These are phyloP conservation scores for Stenodema calcarata DNA, from an alignment of 2,888 invertebrate genomes.

Conservation along the genomic window DNA sequence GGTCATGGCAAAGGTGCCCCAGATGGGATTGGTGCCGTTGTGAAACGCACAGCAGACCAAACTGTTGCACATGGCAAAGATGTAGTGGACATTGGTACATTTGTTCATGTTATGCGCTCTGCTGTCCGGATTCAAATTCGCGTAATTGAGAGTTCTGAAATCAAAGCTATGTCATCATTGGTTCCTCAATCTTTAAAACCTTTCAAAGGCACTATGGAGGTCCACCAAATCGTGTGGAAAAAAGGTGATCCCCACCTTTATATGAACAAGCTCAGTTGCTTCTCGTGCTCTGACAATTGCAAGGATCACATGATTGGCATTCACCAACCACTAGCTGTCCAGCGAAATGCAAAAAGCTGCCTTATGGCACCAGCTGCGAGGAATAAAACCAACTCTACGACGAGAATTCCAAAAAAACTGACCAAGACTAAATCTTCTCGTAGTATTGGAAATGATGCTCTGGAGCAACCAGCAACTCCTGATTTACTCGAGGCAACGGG, in stretches of 20 bases:
- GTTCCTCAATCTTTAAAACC: neutral
- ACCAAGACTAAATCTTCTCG: neutral
- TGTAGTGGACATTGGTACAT: conserved; percentile 32
- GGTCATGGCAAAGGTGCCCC: conserved; percentile 60
- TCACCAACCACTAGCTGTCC: neutral
- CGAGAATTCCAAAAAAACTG: neutral
- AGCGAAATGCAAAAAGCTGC: neutral
- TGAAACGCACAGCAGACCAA: conserved; percentile 59
- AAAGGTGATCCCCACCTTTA: neutral
- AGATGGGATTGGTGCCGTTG: conserved; percentile 59
- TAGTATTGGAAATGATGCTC: neutral
- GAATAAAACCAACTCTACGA: neutral
- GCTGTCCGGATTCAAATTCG: neutral
- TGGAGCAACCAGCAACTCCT: neutral
- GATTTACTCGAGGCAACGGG: neutral
- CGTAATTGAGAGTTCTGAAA: conserved; percentile 33
- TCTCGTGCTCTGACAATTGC: no score
- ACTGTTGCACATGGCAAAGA: conserved; percentile 50
- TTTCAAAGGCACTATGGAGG: conserved; percentile 41
- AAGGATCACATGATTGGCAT: neutral
- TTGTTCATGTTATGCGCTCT: neutral
- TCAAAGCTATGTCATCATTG: neutral
- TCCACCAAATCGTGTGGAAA: conserved; percentile 27
- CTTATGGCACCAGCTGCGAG: no score
- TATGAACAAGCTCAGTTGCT: neutral